A percentile compares a stretch with the other conserved stretches of the same genome.
These are phyloP conservation scores for Chelidonichthys spinosus DNA, from an alignment of 2,797 vertebrate species.

Conservation along the genomic window DNA sequence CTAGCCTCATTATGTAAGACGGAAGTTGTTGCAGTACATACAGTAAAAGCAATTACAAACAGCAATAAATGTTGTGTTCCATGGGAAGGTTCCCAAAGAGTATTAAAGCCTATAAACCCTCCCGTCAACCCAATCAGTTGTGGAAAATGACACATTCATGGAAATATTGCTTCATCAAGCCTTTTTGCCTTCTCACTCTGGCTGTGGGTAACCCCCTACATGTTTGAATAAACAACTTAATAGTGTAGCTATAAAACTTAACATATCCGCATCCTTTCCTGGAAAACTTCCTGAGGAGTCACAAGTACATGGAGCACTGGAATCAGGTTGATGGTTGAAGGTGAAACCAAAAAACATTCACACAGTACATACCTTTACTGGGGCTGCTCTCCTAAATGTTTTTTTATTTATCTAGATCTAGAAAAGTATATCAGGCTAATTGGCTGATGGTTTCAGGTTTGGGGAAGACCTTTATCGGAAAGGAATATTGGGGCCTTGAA, in stretches of 20 bases:
- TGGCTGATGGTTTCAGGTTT: too few species aligned
- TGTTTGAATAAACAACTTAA: conserved; percentile 40
- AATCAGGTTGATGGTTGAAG: neutral
- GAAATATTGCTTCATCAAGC: conserved; percentile 46
- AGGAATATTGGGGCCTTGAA: neutral
- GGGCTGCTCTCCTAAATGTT: too few species aligned
- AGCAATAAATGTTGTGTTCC: conserved; percentile 12
- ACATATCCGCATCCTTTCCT: conserved; percentile 3
- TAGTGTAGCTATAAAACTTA: conserved; percentile 29
- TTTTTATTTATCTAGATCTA: too few species aligned
- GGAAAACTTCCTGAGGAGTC: conserved; percentile 18
- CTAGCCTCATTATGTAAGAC: conserved; percentile 13
- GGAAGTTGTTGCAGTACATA: conserved; percentile 29
- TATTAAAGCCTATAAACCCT: conserved; percentile 5
- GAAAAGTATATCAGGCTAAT: too few species aligned
- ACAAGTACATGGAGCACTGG: neutral
- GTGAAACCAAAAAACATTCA: neutral
- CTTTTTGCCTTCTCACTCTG: conserved; percentile 19
- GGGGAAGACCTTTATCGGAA: too few species aligned
- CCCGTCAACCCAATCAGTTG: conserved; percentile 18
- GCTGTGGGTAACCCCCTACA: conserved; percentile 1
- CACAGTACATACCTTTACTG: neutral
- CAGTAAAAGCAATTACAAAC: conserved; percentile 5
- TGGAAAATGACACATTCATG: conserved; percentile 43
- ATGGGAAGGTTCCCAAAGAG: conserved; percentile 19